Base-by-base conservation (phyloP, 2,888 invertebrate species). In the Phania funesta region DNA sequence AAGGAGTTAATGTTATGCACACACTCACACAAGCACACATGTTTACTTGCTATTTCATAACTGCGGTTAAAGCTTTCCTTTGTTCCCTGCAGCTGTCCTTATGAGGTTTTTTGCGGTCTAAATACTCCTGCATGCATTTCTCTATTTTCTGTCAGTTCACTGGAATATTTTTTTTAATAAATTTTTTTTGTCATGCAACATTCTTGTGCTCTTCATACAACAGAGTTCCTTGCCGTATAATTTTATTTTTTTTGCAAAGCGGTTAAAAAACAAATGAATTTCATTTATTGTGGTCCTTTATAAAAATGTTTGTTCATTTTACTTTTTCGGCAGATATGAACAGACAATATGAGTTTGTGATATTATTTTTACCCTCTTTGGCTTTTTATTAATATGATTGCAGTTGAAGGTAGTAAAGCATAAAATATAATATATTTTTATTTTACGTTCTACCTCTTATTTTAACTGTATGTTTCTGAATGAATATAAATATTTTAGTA, bases 241-340 rank as follows among this genome's bases (percentile, higher is more conserved):
- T 78, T 18, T 60, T 16, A 18, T 32, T 29, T 32, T 38, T 22
- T 46, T 38, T 52, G 38, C 44, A 68, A 54, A 73, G 67, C 76
- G 76, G 54, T 81, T 81, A 73, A 41, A 74, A 81, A 81, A 77
- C 81, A 81, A 81, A 81, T 81, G 81, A 81, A 81, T 81, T 81
- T 73, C 54, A 81, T 73, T 81, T 68, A 76, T 81, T 65, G 76
- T 76, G 76, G 81, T 68, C 71, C 67, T 81, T 70, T 77, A 62
- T 77, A 46, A 62, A 70, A 60, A 62, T 77, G 62, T 74, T 76
- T 77, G 76, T 81, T 68, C 48, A 54, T 62, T 60, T 58, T 24
- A 62, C 62, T 65, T 50, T 60, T 67, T 71, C 41, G 26, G 24
- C 67, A 32, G 70, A 35, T 83, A 48, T 32, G 24, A 44, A 58